Percentiles rank a stretch among this genome's conserved stretches.
Evolutionary conservation across 2,797 vertebrate genomes (phyloP).

Genomic region (Myotis findleyi): DNA sequence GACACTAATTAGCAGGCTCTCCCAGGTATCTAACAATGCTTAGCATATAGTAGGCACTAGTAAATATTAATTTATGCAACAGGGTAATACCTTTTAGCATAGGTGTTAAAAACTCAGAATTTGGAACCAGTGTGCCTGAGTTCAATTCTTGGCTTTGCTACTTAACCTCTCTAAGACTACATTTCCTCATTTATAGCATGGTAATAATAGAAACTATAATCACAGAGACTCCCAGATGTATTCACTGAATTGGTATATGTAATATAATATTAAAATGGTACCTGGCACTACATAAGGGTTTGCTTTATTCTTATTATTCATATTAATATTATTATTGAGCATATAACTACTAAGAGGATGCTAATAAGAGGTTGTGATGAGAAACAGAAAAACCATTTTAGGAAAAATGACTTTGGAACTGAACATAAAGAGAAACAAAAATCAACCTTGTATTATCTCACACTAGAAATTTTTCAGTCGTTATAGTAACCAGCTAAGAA

Average conservation of each 20-base stretch:
- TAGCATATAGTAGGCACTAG: background rate
- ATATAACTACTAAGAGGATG: background rate
- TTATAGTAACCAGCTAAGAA: background rate
- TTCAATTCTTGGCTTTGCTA: conserved; percentile 1
- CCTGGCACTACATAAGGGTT: background rate
- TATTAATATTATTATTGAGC: background rate
- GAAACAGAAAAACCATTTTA: background rate
- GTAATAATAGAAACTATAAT: background rate
- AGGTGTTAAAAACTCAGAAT: background rate
- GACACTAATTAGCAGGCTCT: background rate
- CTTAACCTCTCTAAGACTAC: background rate
- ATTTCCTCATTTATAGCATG: background rate
- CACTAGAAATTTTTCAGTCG: conserved; percentile 6
- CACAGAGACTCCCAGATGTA: background rate
- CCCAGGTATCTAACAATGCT: background rate
- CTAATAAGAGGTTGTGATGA: background rate
- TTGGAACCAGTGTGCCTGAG: background rate
- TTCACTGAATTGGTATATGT: background rate
- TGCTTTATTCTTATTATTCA: background rate
- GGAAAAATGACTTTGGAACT: conserved; percentile 15
- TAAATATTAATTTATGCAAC: background rate
- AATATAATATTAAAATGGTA: background rate
- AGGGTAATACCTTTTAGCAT: background rate
- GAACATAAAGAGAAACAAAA: background rate
- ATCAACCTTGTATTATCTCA: background rate